These are phyloP conservation scores for Tribolium freemani DNA, from an alignment of 2,888 invertebrate species.

Conservation along the genomic window DNA sequence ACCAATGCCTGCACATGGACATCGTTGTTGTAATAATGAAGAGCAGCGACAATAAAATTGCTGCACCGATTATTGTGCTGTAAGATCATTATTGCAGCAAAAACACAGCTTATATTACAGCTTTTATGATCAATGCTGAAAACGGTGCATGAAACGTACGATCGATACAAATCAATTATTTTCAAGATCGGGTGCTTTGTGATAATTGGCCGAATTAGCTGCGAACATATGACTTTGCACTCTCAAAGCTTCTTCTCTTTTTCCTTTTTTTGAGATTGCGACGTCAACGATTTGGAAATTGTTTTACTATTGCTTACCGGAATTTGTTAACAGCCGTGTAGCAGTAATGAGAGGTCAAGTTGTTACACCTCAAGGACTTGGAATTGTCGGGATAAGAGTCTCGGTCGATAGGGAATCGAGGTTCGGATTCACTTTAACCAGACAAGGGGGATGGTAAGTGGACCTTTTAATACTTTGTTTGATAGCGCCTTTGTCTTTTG, in stretches of 20 bases:
- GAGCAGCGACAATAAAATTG: constrained; percentile 37
- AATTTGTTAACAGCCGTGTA: constrained; percentile 84
- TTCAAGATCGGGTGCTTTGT: constrained; percentile 28
- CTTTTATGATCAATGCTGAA: constrained; percentile 49
- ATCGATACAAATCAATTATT: constrained; percentile 27
- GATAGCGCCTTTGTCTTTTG: neutral
- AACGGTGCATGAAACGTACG: constrained; percentile 42
- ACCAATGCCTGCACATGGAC: constrained; percentile 54
- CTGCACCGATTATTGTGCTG: constrained; percentile 34
- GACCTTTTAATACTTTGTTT: neutral
- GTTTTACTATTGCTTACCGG: constrained; percentile 53
- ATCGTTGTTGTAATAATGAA: constrained; percentile 49
- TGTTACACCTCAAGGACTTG: constrained; percentile 92
- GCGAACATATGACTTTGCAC: constrained; percentile 31
- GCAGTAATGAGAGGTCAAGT: constrained; percentile 99
- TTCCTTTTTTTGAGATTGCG: constrained; percentile 38
- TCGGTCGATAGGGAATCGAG: constrained; percentile 94
- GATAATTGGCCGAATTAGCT: constrained; percentile 22
- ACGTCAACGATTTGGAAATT: constrained; percentile 23
- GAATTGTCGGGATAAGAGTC: constrained; percentile 97
- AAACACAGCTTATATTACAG: constrained; percentile 53
- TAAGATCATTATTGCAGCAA: constrained; percentile 52
- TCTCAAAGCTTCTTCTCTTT: constrained; percentile 38
- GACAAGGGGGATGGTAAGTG: constrained; percentile 95
- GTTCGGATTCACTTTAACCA: constrained; percentile 95